phyloP scores from a whole-genome alignment of 2,888 invertebrate genomes.

The Ferdinandea cuprea region DNA sequence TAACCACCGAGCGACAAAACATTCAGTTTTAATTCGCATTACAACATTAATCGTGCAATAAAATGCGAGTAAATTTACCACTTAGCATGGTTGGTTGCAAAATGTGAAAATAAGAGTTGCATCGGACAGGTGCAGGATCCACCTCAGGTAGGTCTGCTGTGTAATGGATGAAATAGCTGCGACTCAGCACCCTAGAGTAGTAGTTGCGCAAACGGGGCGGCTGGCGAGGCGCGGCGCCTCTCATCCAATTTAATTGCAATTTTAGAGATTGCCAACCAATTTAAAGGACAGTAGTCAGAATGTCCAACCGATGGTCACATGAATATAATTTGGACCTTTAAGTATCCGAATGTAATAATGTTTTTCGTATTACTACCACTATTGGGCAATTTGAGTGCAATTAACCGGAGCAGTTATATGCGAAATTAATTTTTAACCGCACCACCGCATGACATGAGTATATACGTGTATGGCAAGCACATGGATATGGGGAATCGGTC shows the following conservation, averaged over 20 bases:
- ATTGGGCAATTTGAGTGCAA: constrained; percentile 61
- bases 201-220: not conserved
- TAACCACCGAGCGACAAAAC: constrained; percentile 26
- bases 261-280: constrained; percentile 51
- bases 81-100: constrained; percentile 26
- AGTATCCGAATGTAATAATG: constrained; percentile 49
- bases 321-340: constrained; percentile 57
- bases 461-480: too few relatives aligned
- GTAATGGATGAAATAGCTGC: constrained; percentile 9
- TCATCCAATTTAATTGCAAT: constrained; percentile 54
- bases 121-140: not conserved
- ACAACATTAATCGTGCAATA: constrained; percentile 65
- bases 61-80: constrained; percentile 61
- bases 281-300: constrained; percentile 12
- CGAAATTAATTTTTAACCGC: constrained; percentile 62
- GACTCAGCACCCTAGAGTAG: too few relatives aligned
- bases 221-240: not conserved
- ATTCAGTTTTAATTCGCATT: constrained; percentile 49
- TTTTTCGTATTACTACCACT: constrained; percentile 33
- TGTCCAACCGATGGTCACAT: constrained; percentile 11
- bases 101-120: constrained; percentile 11
- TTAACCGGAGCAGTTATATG: constrained; percentile 32
- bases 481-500: not conserved
- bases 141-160: constrained; percentile 1
- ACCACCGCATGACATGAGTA: constrained; percentile 19